Percentiles rank a stretch among this genome's conserved stretches.
phyloP scores from a whole-genome alignment of 2,888 invertebrate species.

The Conops quadrifasciatus region DNA sequence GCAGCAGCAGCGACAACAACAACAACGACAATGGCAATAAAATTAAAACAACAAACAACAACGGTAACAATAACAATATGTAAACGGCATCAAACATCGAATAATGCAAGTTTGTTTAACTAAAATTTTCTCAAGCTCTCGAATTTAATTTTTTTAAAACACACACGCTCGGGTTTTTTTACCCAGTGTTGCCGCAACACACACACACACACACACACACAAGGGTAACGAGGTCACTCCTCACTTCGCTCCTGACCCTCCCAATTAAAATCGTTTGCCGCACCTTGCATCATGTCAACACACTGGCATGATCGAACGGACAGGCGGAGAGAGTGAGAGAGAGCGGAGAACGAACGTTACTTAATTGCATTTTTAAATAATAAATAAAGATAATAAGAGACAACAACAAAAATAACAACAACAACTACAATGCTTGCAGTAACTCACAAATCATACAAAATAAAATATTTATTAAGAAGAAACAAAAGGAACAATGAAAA shows the following conservation, averaged over 20 bases:
- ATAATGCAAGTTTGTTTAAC: slow-evolving; percentile 11
- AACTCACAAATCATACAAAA: slow-evolving; percentile 22
- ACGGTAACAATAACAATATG: neutral
- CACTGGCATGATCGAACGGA: neutral
- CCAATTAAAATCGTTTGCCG: too few relatives aligned
- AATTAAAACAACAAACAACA: slow-evolving; percentile 14
- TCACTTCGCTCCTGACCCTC: too few relatives aligned
- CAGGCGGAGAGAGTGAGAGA: slow-evolving; percentile 4
- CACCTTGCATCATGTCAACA: neutral
- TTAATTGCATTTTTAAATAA: slow-evolving; percentile 36
- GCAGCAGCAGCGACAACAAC: neutral
- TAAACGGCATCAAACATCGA: slow-evolving; percentile 1
- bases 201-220: too few relatives aligned
- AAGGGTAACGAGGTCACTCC: too few relatives aligned
- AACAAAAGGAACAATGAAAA: slow-evolving; percentile 1
- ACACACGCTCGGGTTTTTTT: too few relatives aligned
- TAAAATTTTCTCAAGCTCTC: slow-evolving; percentile 22
- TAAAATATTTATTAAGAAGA: slow-evolving; percentile 19
- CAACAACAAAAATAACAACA: slow-evolving; percentile 47
- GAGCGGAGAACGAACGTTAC: slow-evolving; percentile 13
- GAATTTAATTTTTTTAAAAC: neutral
- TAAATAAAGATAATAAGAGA: slow-evolving; percentile 35
- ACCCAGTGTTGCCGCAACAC: too few relatives aligned
- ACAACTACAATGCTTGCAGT: neutral
- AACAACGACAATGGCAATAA: neutral